Evolutionary conservation across 2,113 vertebrate genomes (phyloP).

Genomic region (crab-eating macaque (Macaca fascicularis)): T2T-MFA8v1.1 NC_088394.1:65262501-65263000

Average conservation of each 20-base stretch:
- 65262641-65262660: neutral
- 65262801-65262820: too few relatives aligned
- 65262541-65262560: neutral
- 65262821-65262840: neutral
- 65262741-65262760: too few relatives aligned
- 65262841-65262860: neutral
- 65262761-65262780: too few relatives aligned
- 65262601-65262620: neutral
- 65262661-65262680: too few relatives aligned
- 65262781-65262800: too few relatives aligned
- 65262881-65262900: too few relatives aligned
- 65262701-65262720: too few relatives aligned
- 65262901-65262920: too few relatives aligned
- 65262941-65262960: neutral
- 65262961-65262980: neutral
- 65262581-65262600: neutral
- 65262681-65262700: too few relatives aligned
- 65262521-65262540: neutral
- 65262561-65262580: neutral
- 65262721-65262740: neutral
- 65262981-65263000: neutral
- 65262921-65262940: neutral
- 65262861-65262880: too few relatives aligned
- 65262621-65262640: neutral
- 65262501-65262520: neutral